These are phyloP conservation scores for Watersipora subatra DNA, from an alignment of 1,140 invertebrate species.

Conservation along the genomic window DNA sequence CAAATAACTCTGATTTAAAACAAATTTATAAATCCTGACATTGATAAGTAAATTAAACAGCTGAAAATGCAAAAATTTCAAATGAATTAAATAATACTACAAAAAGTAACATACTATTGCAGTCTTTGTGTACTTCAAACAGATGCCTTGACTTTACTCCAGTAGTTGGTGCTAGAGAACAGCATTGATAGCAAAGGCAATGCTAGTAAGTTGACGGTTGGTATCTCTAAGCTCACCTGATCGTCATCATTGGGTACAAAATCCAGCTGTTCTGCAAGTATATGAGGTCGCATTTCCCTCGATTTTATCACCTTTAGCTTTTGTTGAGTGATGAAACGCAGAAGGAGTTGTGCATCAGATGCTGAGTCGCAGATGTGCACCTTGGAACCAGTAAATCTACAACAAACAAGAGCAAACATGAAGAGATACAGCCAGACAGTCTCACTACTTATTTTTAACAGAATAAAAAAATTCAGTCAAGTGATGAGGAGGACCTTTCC, in stretches of 20 bases:
- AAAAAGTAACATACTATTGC: too few species aligned
- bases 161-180: too few species aligned
- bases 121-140: too few species aligned
- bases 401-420: constrained; percentile 7
- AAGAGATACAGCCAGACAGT: not conserved
- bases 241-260: constrained; percentile 47
- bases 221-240: too few species aligned
- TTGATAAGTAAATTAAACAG: not conserved
- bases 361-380: constrained; percentile 58
- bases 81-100: not conserved
- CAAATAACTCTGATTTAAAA: too few species aligned
- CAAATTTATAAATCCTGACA: not conserved
- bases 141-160: too few species aligned
- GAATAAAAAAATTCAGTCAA: not conserved
- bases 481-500: not conserved
- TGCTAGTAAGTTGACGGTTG: too few species aligned
- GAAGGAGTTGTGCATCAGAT: constrained; percentile 61
- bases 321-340: constrained; percentile 64
- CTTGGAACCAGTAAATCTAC: constrained; percentile 62
- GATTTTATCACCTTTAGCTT: constrained; percentile 60
- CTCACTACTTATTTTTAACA: not conserved
- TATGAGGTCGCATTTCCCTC: constrained; percentile 60
- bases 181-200: too few species aligned
- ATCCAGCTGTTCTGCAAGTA: constrained; percentile 64
- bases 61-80: not conserved